phyloP scores from a whole-genome alignment of 2,113 vertebrate genomes.

The Halichoeres trimaculatus region DNA sequence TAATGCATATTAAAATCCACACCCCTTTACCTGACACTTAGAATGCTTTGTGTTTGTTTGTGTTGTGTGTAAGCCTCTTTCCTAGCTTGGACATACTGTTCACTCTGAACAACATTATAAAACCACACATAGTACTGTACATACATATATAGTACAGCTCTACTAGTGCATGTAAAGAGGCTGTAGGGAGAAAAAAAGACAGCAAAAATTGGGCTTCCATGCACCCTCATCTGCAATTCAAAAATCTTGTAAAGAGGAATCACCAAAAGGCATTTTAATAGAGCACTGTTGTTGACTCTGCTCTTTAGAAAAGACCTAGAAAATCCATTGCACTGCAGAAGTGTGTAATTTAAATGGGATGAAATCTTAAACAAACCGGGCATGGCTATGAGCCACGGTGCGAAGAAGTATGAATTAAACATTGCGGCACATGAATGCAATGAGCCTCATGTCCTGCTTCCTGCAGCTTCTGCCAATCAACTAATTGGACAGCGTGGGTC shows the following conservation, averaged over 20 bases:
- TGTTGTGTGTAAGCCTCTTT: neutral
- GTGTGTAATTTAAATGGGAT: constrained; percentile 70
- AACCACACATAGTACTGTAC: constrained; percentile 4
- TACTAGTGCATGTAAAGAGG: constrained; percentile 27
- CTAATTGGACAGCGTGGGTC: constrained; percentile 48
- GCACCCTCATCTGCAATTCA: constrained; percentile 74
- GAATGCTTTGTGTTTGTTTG: neutral
- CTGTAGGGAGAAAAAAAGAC: neutral
- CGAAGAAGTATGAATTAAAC: constrained; percentile 69
- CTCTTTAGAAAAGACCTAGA: constrained; percentile 69
- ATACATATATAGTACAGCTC: constrained; percentile 24
- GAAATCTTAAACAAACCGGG: constrained; percentile 72
- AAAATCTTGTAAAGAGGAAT: constrained; percentile 64
- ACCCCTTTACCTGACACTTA: too few species aligned
- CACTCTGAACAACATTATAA: neutral
- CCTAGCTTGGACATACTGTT: neutral
- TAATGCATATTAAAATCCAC: too few species aligned
- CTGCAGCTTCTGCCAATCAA: constrained; percentile 53
- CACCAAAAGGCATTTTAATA: constrained; percentile 76
- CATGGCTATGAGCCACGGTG: constrained; percentile 53
- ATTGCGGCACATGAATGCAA: constrained; percentile 44
- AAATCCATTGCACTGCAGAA: constrained; percentile 68
- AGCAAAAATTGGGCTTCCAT: constrained; percentile 44
- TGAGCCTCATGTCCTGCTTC: constrained; percentile 41
- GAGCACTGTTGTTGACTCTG: constrained; percentile 70